These are phyloP conservation scores for Xanthostigma xanthostigma DNA, from an alignment of 2,888 invertebrate species.

Conservation along the genomic window DNA sequence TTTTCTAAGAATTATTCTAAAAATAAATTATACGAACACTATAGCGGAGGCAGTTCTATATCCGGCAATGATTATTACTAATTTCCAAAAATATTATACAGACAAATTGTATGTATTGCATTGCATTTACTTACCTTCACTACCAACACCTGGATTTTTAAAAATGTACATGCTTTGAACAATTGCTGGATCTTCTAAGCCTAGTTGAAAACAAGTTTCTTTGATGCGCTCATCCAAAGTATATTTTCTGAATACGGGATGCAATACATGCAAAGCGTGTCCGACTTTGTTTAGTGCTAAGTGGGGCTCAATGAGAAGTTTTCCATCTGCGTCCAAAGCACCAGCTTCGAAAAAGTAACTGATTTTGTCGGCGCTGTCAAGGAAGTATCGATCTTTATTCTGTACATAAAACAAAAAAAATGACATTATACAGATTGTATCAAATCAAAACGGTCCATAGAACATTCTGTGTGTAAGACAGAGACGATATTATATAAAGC, in stretches of 20 bases:
- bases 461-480: too few relatives aligned
- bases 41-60: not conserved
- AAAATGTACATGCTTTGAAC: constrained; percentile 97
- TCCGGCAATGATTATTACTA: not conserved
- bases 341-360: constrained; percentile 81
- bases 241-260: constrained; percentile 64
- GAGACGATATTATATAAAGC: too few relatives aligned
- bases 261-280: constrained; percentile 71
- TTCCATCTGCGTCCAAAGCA: constrained; percentile 62
- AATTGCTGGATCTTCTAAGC: constrained; percentile 64
- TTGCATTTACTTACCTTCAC: constrained; percentile 52
- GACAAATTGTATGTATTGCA: not conserved
- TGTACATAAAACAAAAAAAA: constrained; percentile 20
- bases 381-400: constrained; percentile 63
- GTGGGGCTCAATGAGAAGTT: constrained; percentile 46
- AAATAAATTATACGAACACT: not conserved
- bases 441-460: too few relatives aligned
- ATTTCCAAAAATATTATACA: not conserved
- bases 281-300: constrained; percentile 72
- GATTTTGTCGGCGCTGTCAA: constrained; percentile 85
- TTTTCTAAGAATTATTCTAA: too few relatives aligned
- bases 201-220: constrained; percentile 55
- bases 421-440: too few relatives aligned
- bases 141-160: constrained; percentile 84
- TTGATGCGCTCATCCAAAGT: constrained; percentile 77